A percentile compares a stretch with the other conserved stretches of the same genome.
These are phyloP conservation scores for Sipha flava DNA, from an alignment of 1,140 invertebrate genomes.

Conservation along the genomic window DNA sequence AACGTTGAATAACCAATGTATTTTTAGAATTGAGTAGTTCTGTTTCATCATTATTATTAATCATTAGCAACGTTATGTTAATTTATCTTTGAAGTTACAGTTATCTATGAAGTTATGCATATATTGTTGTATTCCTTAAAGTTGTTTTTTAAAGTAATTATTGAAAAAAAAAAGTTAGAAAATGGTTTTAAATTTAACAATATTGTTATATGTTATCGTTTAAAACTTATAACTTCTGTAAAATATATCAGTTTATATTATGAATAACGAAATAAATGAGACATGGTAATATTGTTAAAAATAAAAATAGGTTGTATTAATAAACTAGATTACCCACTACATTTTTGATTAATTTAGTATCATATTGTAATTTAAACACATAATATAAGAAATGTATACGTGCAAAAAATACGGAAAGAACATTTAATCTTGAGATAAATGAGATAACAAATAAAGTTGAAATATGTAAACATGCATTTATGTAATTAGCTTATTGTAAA, in stretches of 20 bases:
- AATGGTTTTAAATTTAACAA: neutral
- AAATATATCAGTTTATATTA: too few species aligned
- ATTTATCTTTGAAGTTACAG: slow-evolving; percentile 6
- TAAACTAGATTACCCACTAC: neutral
- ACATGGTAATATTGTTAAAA: neutral
- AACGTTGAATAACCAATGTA: too few species aligned
- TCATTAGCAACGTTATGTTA: neutral
- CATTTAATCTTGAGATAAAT: neutral
- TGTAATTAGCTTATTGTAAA: neutral
- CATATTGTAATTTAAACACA: neutral
- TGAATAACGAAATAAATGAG: too few species aligned
- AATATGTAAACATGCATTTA: neutral
- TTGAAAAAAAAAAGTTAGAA: neutral
- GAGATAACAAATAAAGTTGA: neutral
- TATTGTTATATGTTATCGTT: neutral
- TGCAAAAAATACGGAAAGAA: neutral
- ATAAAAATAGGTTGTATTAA: neutral
- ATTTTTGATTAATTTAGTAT: neutral
- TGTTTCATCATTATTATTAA: too few species aligned
- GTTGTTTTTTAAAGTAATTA: slow-evolving; percentile 7
- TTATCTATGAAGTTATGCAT: neutral
- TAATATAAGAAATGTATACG: neutral
- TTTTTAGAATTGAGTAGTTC: too few species aligned
- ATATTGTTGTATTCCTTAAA: neutral
- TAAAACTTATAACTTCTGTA: neutral